Evolutionary conservation across 1,140 invertebrate species (phyloP).

Genomic region (Portunus trituberculatus): DNA sequence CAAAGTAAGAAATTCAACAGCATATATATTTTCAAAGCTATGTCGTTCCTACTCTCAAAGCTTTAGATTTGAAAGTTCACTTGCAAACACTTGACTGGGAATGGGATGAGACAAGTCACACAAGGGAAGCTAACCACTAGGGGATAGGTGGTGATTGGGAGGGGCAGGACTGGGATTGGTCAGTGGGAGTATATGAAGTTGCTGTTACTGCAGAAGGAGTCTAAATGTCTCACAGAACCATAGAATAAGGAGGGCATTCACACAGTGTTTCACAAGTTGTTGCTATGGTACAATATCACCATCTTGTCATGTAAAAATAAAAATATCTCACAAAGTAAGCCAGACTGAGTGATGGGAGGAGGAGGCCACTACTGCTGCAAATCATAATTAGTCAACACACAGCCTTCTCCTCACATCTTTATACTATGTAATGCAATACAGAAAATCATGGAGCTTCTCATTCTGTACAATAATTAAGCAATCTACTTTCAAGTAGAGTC

Average conservation of each 20-base stretch:
- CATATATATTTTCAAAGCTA: neutral
- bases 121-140: neutral
- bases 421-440: neutral
- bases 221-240: neutral
- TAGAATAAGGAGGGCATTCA: constrained; percentile 30
- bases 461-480: neutral
- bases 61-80: neutral
- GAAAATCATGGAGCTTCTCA: neutral
- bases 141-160: neutral
- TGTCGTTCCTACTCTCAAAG: neutral
- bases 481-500: neutral
- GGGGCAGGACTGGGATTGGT: neutral
- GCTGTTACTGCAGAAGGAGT: neutral
- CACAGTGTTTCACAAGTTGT: constrained; percentile 61
- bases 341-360: neutral
- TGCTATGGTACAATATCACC: constrained; percentile 64
- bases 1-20: neutral
- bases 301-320: constrained; percentile 67
- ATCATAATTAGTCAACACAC: neutral
- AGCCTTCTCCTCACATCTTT: constrained; percentile 6
- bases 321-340: constrained; percentile 27
- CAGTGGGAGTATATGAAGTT: no score
- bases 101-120: neutral
- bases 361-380: neutral
- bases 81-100: neutral